Conservation (phyloP, 2,797 vertebrate genomes). For the Gallinago nigripennis region DNA sequence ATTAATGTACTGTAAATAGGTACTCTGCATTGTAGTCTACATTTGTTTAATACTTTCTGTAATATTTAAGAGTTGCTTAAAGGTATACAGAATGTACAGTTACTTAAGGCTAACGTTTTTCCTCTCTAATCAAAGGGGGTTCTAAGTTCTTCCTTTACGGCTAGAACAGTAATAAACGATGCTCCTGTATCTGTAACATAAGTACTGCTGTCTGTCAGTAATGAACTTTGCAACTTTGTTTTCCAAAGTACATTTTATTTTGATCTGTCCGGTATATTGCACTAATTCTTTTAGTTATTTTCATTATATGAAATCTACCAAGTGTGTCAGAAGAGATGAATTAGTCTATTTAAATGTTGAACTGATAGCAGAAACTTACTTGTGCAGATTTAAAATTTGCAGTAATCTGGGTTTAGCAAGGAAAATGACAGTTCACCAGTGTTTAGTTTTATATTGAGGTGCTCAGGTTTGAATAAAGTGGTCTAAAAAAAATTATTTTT, state of each 20-base stretch:
- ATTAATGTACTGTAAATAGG: slow-evolving; percentile 98
- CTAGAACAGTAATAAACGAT: slow-evolving; percentile 85
- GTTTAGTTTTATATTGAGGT: slow-evolving; percentile 84
- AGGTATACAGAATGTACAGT: slow-evolving; percentile 92
- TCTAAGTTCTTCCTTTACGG: slow-evolving; percentile 82
- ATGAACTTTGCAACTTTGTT: slow-evolving; percentile 77
- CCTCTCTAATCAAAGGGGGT: slow-evolving; percentile 76
- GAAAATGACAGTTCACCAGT: slow-evolving; percentile 77
- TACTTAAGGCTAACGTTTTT: slow-evolving; percentile 82
- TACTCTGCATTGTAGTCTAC: slow-evolving; percentile 92
- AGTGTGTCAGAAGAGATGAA: slow-evolving; percentile 78
- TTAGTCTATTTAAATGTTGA: slow-evolving; percentile 82
- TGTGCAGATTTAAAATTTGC: slow-evolving; percentile 77
- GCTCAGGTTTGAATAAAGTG: slow-evolving; percentile 85
- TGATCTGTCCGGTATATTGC: slow-evolving; percentile 88
- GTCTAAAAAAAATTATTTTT: slow-evolving; percentile 69
- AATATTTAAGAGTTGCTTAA: slow-evolving; percentile 90
- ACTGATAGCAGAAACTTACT: slow-evolving; percentile 75
- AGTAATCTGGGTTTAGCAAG: slow-evolving; percentile 77
- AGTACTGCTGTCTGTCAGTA: slow-evolving; percentile 77
- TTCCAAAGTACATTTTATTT: slow-evolving; percentile 84
- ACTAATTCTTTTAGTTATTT: slow-evolving; percentile 89
- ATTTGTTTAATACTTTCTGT: slow-evolving; percentile 91
- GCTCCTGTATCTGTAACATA: slow-evolving; percentile 86
- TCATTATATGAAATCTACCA: slow-evolving; percentile 83